Conservation (phyloP, 2,113 vertebrate species). For the Poeciliopsis retropinna region DNA sequence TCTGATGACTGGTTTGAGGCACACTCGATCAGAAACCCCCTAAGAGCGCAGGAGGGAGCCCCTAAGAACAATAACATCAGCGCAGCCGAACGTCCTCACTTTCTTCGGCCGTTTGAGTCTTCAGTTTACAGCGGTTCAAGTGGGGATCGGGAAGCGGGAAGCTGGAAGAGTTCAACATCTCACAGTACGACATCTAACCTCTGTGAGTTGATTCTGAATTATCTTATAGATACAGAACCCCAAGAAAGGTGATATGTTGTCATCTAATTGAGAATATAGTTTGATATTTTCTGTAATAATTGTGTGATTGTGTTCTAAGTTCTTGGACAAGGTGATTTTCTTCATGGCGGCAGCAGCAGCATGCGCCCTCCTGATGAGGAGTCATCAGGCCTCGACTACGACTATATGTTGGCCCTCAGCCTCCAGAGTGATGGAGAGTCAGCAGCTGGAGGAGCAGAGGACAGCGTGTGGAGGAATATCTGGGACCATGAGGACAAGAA, state of each 20-base stretch:
- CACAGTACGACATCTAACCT: conserved; percentile 72
- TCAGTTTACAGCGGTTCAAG: conserved; percentile 63
- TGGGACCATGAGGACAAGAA: conserved; percentile 73
- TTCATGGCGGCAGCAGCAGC: conserved; percentile 52
- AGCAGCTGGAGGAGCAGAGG: conserved; percentile 57
- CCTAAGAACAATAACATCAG: conserved; percentile 75
- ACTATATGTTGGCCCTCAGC: conserved; percentile 91
- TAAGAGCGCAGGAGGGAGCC: conserved; percentile 74
- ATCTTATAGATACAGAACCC: neutral
- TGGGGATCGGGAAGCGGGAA: conserved; percentile 43
- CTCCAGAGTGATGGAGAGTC: conserved; percentile 83
- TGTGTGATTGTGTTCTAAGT: conserved; percentile 46
- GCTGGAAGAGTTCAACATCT: conserved; percentile 67
- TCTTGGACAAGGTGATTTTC: conserved; percentile 65
- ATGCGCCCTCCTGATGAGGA: conserved; percentile 72
- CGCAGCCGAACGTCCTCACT: conserved; percentile 61
- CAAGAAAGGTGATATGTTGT: neutral
- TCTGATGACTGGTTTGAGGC: conserved; percentile 74
- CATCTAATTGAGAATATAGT: neutral
- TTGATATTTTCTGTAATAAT: neutral
- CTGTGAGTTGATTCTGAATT: conserved; percentile 59
- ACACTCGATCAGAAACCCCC: conserved; percentile 65
- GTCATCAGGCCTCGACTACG: conserved; percentile 86
- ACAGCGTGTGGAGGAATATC: conserved; percentile 73
- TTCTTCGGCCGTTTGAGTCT: conserved; percentile 56